Evolutionary conservation across 2,113 vertebrate genomes (phyloP).

Genomic region (Monopterus albus): DNA sequence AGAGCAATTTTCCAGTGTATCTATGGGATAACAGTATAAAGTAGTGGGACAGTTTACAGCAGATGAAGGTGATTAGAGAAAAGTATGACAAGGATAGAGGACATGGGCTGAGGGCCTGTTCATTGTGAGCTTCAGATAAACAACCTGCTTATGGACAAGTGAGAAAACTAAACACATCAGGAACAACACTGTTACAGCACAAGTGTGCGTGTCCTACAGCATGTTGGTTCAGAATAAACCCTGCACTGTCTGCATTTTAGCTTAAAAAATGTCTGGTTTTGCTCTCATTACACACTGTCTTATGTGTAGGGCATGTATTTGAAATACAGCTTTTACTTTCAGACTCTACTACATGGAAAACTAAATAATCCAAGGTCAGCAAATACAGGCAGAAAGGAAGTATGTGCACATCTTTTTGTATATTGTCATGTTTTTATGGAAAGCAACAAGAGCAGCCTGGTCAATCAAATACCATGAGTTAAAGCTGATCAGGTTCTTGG

Average conservation of each 20-base stretch:
- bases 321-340: conserved; percentile 9
- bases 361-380: too few relatives aligned
- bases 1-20: conserved; percentile 57
- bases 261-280: conserved; percentile 12
- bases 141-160: conserved; percentile 67
- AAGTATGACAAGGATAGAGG: conserved; percentile 57
- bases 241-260: conserved; percentile 29
- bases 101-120: conserved; percentile 53
- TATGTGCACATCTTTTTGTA: too few relatives aligned
- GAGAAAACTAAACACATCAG: conserved; percentile 73
- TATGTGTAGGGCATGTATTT: neutral
- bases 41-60: conserved; percentile 73
- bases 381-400: too few relatives aligned
- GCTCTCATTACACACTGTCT: neutral
- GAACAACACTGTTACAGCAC: conserved; percentile 43
- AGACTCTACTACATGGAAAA: too few relatives aligned
- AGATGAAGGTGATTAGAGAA: conserved; percentile 76
- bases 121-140: conserved; percentile 82
- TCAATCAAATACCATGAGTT: too few relatives aligned
- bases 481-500: too few relatives aligned
- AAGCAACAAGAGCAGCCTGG: too few relatives aligned
- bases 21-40: conserved; percentile 65
- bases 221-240: conserved; percentile 59
- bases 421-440: too few relatives aligned
- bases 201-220: conserved; percentile 80